Conservation (phyloP, 2,113 vertebrate genomes). For the Myotis davidii region DNA sequence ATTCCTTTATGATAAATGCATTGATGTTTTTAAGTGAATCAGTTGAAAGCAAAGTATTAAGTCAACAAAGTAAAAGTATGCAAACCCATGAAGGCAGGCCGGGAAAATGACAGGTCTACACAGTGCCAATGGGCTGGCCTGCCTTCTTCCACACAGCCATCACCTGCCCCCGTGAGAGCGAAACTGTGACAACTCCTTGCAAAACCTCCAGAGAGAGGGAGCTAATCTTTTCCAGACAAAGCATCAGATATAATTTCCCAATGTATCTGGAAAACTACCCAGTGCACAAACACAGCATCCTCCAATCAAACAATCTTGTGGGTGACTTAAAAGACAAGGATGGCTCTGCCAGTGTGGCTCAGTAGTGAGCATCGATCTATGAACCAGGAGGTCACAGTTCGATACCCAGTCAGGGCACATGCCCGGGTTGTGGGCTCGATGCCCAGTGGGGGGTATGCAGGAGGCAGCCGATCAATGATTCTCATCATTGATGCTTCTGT, state of each 20-base stretch:
- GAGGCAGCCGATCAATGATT: too few species aligned
- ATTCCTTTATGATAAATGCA: slow-evolving; percentile 57
- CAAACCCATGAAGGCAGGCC: background rate
- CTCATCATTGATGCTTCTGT: too few species aligned
- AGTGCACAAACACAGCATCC: background rate
- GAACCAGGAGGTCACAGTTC: too few species aligned
- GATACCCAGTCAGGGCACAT: too few species aligned
- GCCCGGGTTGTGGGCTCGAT: too few species aligned
- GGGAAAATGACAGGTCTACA: background rate
- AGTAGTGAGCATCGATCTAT: too few species aligned
- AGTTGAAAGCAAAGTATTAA: slow-evolving; percentile 34
- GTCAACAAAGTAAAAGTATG: slow-evolving; percentile 42
- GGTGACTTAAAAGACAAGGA: background rate
- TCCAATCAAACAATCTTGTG: background rate
- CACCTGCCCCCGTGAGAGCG: background rate
- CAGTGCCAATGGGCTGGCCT: fast-evolving
- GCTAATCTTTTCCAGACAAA: background rate
- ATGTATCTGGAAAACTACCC: background rate
- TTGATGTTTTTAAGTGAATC: slow-evolving; percentile 48
- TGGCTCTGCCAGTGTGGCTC: too few species aligned
- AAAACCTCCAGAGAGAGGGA: background rate
- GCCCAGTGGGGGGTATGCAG: too few species aligned
- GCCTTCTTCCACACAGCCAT: fast-evolving
- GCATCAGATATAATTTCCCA: background rate
- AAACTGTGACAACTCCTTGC: background rate